Conservation (phyloP, 2,888 invertebrate species). For the Callinectes sapidus region DNA sequence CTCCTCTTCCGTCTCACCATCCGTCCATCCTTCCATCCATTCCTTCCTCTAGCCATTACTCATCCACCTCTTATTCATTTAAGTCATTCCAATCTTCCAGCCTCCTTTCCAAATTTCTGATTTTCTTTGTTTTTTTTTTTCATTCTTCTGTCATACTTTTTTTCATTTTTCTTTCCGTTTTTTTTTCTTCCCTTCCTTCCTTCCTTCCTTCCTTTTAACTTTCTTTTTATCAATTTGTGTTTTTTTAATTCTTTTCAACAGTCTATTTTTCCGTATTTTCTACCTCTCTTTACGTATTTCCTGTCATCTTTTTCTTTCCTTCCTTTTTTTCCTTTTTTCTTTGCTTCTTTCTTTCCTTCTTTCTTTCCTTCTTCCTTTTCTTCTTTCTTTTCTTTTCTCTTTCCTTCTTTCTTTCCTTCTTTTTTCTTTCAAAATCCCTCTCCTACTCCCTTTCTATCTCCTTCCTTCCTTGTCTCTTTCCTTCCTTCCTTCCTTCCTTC, state of each 20-base stretch:
- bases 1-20: not conserved
- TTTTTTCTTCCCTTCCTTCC: not conserved
- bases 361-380: not conserved
- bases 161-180: not conserved
- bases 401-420: not conserved
- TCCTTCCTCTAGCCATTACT: not conserved
- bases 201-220: not conserved
- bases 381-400: too few species aligned
- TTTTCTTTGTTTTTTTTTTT: not conserved
- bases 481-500: not conserved
- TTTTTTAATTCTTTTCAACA: not conserved
- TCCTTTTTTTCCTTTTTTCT: not conserved
- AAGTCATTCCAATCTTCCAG: not conserved
- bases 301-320: too few species aligned
- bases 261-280: not conserved
- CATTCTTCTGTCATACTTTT: not conserved
- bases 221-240: not conserved
- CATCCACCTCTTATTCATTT: conserved; percentile 4
- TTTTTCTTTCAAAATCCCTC: not conserved
- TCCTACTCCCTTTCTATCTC: not conserved
- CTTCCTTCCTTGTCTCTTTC: not conserved
- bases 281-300: too few species aligned
- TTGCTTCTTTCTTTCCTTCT: not conserved
- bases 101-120: not conserved
- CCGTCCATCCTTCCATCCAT: not conserved